Base-by-base conservation (phyloP, 2,888 invertebrate species). In the Acanthosoma haemorrhoidale region DNA sequence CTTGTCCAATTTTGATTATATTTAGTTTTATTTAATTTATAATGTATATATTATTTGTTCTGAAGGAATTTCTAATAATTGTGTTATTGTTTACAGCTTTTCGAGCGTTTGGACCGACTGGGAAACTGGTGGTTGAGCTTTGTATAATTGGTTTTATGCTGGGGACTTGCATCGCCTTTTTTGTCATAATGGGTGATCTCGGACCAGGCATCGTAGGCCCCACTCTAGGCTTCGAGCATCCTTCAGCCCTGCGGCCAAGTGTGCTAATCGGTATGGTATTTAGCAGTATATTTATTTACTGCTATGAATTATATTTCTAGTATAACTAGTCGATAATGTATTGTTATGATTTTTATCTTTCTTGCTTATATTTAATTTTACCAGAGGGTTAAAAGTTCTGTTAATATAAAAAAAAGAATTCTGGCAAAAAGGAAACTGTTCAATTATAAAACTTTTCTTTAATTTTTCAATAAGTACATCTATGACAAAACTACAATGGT, bases 121-220 rank as follows among this genome's bases (percentile, higher is more conserved):
- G 97, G 21, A 97, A 97, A 79, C 83, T 96, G 73, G 83, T 90
- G 1, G 93, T 94, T 1, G 97, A 98, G 81, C 81, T 97, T 9
- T 91, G 95, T 74, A 92, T 96, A 75, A 72, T 73, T 32, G 73
- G 73, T n/a, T 73, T 96, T 78, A 84, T 97, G 63, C 84, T 97
- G 80, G 97, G 97, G 9, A 95, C 96, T 0, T 92, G 95, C 76
- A 91, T 98, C 68, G 96, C 97, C 4, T 97, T 94, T 80, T 94
- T 95, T 80, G 96, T 98, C 16, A 94, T 98, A n/a, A 73, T 98
- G 75, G 98, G 98, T 1, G 98, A 98, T 79, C 83, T 98, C 58
- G 96, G 95, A 0, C 97, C 98, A 16, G 91, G 91, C 77, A 93
- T 97, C 70, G 83, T 95, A 16, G 86, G 91, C 0, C 91, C 94